Percentiles rank a stretch among this genome's conserved stretches.
Conservation (phyloP, 2,888 invertebrate species). For the Bombylius major region DNA sequence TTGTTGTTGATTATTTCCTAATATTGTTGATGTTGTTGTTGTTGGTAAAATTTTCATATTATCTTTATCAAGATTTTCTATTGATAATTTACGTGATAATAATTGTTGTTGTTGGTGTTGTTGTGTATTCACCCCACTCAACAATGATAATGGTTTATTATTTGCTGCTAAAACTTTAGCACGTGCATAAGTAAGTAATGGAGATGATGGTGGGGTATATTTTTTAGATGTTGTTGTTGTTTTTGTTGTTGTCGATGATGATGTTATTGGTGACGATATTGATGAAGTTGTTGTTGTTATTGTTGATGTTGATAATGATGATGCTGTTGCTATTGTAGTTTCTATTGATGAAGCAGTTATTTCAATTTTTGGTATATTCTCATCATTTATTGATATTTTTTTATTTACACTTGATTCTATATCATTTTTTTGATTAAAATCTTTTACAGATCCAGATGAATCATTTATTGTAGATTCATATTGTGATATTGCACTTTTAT, state of each 20-base stretch:
- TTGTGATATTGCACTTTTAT: too few species aligned
- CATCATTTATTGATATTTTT: too few species aligned
- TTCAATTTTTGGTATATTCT: too few species aligned
- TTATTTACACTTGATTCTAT: too few species aligned
- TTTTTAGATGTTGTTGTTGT: constrained; percentile 11
- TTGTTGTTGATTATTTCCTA: too few species aligned
- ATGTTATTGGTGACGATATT: constrained; percentile 21
- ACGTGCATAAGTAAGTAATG: constrained; percentile 30
- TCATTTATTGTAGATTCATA: too few species aligned
- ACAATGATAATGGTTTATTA: neutral
- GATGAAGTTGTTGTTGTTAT: constrained; percentile 19
- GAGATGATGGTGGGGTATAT: constrained; percentile 18
- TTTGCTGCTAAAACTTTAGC: constrained; percentile 24
- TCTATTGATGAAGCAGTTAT: too few species aligned
- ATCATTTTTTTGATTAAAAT: too few species aligned
- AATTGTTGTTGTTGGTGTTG: neutral
- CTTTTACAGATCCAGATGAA: too few species aligned
- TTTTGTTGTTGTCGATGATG: constrained; percentile 18
- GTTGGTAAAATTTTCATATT: constrained; percentile 22
- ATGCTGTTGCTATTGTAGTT: too few species aligned
- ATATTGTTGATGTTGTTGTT: neutral
- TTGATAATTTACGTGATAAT: constrained; percentile 22
- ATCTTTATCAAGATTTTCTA: constrained; percentile 29
- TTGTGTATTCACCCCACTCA: neutral
- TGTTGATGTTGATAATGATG: constrained; percentile 13